Conservation (phyloP, 2,113 vertebrate species). For the Nannospalax galili region DNA sequence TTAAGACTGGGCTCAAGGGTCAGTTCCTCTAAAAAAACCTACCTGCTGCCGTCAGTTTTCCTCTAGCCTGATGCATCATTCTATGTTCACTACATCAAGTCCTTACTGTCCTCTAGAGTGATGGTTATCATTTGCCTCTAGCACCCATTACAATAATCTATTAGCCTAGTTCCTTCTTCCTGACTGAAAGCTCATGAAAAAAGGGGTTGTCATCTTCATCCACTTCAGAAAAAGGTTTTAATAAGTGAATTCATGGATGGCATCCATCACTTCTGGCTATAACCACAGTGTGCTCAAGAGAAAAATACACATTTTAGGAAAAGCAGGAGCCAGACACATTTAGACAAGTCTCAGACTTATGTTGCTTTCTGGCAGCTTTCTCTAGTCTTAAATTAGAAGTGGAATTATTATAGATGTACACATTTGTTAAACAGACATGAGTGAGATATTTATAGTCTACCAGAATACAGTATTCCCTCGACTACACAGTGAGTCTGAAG, state of each 20-base stretch:
- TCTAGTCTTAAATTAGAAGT: conserved; percentile 38
- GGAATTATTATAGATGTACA: background rate
- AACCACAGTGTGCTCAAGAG: background rate
- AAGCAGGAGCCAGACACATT: background rate
- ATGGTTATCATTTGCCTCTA: background rate
- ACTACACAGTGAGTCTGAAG: background rate
- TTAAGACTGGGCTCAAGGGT: background rate
- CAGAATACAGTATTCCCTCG: background rate
- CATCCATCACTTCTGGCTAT: background rate
- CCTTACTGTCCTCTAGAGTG: background rate
- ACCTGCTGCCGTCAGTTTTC: background rate
- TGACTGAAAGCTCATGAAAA: background rate
- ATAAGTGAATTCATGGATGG: background rate
- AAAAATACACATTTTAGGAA: background rate
- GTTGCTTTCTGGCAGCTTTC: background rate
- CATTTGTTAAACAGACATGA: conserved; percentile 20
- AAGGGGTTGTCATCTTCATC: background rate
- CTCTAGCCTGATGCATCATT: background rate
- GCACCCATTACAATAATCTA: background rate
- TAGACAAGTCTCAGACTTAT: background rate
- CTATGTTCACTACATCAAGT: too few species aligned
- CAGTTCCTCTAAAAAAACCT: background rate
- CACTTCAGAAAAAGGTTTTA: background rate
- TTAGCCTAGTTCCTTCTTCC: background rate
- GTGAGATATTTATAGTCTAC: background rate